phyloP scores from a whole-genome alignment of 2,888 invertebrate genomes.

The Lithophane semibrunnea region DNA sequence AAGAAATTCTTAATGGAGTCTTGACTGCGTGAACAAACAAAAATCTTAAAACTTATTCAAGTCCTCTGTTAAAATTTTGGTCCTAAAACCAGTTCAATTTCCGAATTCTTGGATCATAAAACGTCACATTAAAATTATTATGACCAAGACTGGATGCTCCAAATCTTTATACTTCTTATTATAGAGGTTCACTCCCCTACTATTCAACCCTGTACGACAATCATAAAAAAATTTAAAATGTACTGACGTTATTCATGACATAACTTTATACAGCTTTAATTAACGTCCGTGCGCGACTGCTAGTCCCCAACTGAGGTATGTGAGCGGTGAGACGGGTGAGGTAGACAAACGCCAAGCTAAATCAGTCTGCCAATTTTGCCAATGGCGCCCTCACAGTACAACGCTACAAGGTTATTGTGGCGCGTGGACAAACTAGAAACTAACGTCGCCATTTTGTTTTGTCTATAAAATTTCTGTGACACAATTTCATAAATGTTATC shows the following conservation, averaged over 20 bases:
- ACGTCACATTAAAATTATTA: conserved; percentile 1
- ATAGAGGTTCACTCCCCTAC: neutral
- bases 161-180: neutral
- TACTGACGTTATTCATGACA: neutral
- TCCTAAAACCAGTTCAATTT: too few relatives aligned
- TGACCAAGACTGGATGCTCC: neutral
- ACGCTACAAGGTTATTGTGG: too few relatives aligned
- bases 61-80: neutral
- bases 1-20: neutral
- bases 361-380: too few relatives aligned
- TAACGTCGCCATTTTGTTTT: too few relatives aligned
- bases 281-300: neutral
- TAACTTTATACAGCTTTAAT: neutral
- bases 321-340: too few relatives aligned
- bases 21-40: neutral
- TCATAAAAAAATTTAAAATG: neutral
- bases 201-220: neutral
- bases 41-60: neutral
- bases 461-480: too few relatives aligned
- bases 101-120: conserved; percentile 6
- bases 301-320: too few relatives aligned
- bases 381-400: too few relatives aligned
- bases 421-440: too few relatives aligned
- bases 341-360: too few relatives aligned
- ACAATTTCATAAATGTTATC: too few relatives aligned